These are phyloP conservation scores for Copidosoma aretas DNA, from an alignment of 2,888 invertebrate genomes.

Conservation along the genomic window DNA sequence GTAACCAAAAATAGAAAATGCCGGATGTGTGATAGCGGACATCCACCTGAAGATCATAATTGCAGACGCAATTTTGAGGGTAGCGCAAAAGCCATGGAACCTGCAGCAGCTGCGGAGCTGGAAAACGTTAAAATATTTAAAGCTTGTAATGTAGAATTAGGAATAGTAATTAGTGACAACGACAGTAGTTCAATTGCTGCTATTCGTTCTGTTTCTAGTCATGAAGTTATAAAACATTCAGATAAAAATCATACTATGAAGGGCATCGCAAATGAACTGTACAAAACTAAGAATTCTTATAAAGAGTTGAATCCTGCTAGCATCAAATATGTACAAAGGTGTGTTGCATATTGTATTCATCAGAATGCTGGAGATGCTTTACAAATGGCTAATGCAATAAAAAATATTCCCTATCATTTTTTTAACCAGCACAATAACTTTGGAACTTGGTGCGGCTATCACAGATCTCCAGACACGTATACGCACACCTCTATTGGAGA, in stretches of 20 bases:
- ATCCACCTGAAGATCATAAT: no score
- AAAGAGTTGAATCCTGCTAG: slow-evolving; percentile 35
- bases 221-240: slow-evolving; percentile 43
- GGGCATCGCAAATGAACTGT: slow-evolving; percentile 40
- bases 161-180: slow-evolving; percentile 44
- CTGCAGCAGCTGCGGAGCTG: neutral
- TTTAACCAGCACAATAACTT: slow-evolving; percentile 41
- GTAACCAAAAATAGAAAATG: slow-evolving; percentile 14
- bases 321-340: slow-evolving; percentile 35
- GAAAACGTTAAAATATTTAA: slow-evolving; percentile 22
- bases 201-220: slow-evolving; percentile 31
- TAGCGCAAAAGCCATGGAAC: slow-evolving; percentile 10
- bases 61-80: no score
- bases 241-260: slow-evolving; percentile 45
- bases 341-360: slow-evolving; percentile 38
- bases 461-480: slow-evolving; percentile 34
- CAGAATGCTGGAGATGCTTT: slow-evolving; percentile 33
- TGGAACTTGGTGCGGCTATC: slow-evolving; percentile 39
- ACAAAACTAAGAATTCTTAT: slow-evolving; percentile 35
- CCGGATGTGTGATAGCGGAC: neutral
- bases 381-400: slow-evolving; percentile 34
- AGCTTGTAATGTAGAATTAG: slow-evolving; percentile 38
- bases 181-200: slow-evolving; percentile 45
- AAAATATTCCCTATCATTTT: slow-evolving; percentile 39
- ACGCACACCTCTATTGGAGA: slow-evolving; percentile 37